phyloP scores from a whole-genome alignment of 2,113 vertebrate genomes.

The Scopus umbretta region DNA sequence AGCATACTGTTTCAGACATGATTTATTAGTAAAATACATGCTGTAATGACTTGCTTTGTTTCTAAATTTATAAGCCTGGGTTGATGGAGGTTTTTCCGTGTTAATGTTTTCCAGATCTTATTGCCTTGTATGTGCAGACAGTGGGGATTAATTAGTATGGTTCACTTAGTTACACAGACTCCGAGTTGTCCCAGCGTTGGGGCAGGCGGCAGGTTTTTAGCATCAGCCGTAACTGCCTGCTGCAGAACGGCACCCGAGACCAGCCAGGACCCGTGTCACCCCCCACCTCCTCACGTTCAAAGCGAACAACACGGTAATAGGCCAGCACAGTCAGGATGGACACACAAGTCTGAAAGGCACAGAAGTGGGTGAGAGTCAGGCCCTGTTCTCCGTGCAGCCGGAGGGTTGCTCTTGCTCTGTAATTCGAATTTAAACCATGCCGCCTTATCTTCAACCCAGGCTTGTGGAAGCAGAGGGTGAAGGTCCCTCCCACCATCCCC shows the following conservation, averaged over 20 bases:
- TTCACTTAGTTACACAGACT: not conserved
- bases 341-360: not conserved
- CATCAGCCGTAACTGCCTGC: not conserved
- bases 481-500: not conserved
- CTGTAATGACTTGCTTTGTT: not conserved
- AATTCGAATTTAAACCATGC: not conserved
- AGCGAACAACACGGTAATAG: not conserved
- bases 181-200: not conserved
- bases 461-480: not conserved
- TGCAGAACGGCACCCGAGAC: not conserved
- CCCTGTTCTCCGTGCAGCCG: not conserved
- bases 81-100: not conserved
- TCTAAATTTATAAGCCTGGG: not conserved
- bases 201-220: not conserved
- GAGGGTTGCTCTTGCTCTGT: not conserved
- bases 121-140: not conserved
- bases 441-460: not conserved
- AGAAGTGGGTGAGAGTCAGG: not conserved
- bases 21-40: not conserved
- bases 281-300: not conserved
- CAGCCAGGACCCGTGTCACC: not conserved
- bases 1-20: not conserved
- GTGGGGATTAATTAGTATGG: not conserved
- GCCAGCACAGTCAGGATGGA: not conserved
- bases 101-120: not conserved